A percentile compares a stretch with the other conserved stretches of the same genome.
phyloP scores from a whole-genome alignment of 37 sponge, comb jelly and placozoan species.

The Theonella swinhoei region DNA sequence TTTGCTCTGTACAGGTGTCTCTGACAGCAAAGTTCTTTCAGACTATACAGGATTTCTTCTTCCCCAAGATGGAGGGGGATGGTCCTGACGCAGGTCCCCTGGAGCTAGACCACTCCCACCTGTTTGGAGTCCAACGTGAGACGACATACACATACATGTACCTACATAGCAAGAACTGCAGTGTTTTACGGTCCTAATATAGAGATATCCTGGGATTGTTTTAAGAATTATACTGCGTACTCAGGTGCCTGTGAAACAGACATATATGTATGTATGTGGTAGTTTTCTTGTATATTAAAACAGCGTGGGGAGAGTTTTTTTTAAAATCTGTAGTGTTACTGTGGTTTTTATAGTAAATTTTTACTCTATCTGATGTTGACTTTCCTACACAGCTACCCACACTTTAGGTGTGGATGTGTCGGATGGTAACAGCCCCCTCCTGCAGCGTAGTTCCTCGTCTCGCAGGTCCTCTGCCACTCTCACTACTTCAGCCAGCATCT shows the following conservation, averaged over 20 bases:
- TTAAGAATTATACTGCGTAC: too few relatives aligned
- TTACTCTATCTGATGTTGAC: too few relatives aligned
- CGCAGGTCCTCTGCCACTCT: conserved; percentile 10
- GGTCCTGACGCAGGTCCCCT: not conserved
- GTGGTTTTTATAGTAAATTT: too few relatives aligned
- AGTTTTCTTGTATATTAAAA: too few relatives aligned
- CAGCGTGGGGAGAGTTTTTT: too few relatives aligned
- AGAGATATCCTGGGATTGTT: not conserved
- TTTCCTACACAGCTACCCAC: conserved; percentile 26
- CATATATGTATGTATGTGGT: too few relatives aligned
- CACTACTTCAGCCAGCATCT: conserved; percentile 16
- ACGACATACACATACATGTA: too few relatives aligned
- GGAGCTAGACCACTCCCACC: conserved; percentile 58
- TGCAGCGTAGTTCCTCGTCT: not conserved
- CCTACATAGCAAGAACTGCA: too few relatives aligned
- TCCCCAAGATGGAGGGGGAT: conserved; percentile 64
- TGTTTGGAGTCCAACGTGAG: conserved; percentile 64
- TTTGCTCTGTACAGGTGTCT: not conserved
- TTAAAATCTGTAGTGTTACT: too few relatives aligned
- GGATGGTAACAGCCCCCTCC: conserved; percentile 22
- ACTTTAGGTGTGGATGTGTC: conserved; percentile 4
- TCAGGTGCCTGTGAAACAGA: too few relatives aligned
- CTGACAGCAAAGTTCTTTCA: conserved; percentile 84
- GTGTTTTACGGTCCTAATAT: too few relatives aligned
- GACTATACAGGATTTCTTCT: conserved; percentile 89